Evolutionary conservation across 1,140 invertebrate species (phyloP), one percentile per base, ranked within the genome.

Genomic region (Asobara japonica): DNA sequence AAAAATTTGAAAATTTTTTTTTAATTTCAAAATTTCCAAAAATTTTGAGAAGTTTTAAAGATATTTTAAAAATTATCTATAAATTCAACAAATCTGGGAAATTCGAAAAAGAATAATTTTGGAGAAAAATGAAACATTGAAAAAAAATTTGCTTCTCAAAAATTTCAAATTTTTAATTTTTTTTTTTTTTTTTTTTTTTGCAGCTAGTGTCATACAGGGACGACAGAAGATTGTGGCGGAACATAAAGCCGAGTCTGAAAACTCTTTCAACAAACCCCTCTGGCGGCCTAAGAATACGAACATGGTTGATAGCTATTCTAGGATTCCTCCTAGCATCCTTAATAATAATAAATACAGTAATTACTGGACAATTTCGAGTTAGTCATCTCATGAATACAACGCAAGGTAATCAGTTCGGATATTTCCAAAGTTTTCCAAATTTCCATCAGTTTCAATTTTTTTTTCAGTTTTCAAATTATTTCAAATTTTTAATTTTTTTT

Each of bases 311-410:
- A 20, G 79, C 74, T 11, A 30, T 86, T 27, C 30, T 86, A 16
- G 41, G 80, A 29, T 80, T 81, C 51, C 60, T 87, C 48, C 77
- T 84, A 11, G 74, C 74, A 64, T 85, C 79, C 8, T 69, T 85
- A 48, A 41, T 86, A 25, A 74, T 82, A 11, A 81, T 86, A 29
- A 87, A 87, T 65, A 86, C 73, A 22, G 80, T 85, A 25, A 78
- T 78, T 45, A 79, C 80, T 0, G 77, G 80, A 10, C 81, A 84
- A 76, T 83, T 86, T 74, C 76, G 74, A 20, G 73, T 80, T 0
- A 65, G 74, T 13, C 76, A 76, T 29, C 74, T 80, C 6, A 72
- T 77, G 8, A 79, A 70, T 41, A 69, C 61, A 18, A 65, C 69
- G 25, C 78, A 78, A 77, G 78, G 82, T 85, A 48, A n/a, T n/a